Conservation (phyloP, 2,113 vertebrate species). For the Macquaria australasica region DNA sequence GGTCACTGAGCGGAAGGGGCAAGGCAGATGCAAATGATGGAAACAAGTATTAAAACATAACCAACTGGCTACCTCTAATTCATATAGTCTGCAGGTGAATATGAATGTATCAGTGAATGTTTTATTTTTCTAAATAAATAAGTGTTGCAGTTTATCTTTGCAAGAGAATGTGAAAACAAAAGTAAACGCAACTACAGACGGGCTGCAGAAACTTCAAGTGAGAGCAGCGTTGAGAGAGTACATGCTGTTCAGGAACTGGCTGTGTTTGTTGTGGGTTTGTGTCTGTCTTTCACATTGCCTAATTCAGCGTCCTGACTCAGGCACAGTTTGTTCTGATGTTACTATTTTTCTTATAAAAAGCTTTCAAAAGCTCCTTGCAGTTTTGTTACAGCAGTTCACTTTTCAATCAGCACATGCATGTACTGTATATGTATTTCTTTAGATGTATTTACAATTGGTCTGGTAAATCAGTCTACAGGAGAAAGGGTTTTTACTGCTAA, state of each 20-base stretch:
- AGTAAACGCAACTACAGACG: not conserved
- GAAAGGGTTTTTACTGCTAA: not conserved
- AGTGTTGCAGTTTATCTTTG: not conserved
- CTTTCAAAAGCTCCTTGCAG: not conserved
- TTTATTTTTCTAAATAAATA: not conserved
- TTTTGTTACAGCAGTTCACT: not conserved
- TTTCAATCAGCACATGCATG: not conserved
- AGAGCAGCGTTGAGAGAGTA: slow-evolving; percentile 3
- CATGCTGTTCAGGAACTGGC: slow-evolving; percentile 30
- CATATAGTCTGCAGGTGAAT: not conserved
- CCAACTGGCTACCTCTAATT: not conserved
- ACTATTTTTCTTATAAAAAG: slow-evolving; percentile 17
- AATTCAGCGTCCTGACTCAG: slow-evolving; percentile 30
- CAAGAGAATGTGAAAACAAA: slow-evolving; percentile 6
- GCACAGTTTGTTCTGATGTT: slow-evolving; percentile 35
- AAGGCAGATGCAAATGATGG: not conserved
- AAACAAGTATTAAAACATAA: not conserved
- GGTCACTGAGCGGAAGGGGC: not conserved
- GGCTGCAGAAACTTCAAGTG: slow-evolving; percentile 12
- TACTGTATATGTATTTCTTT: not conserved
- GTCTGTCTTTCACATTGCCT: slow-evolving; percentile 20
- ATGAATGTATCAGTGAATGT: not conserved
- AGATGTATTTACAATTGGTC: not conserved
- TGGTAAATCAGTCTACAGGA: no score
- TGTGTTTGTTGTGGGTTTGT: slow-evolving; percentile 36